These are phyloP conservation scores for Oryzias curvinotus DNA, from an alignment of 2,113 vertebrate genomes.

Conservation along the genomic window DNA sequence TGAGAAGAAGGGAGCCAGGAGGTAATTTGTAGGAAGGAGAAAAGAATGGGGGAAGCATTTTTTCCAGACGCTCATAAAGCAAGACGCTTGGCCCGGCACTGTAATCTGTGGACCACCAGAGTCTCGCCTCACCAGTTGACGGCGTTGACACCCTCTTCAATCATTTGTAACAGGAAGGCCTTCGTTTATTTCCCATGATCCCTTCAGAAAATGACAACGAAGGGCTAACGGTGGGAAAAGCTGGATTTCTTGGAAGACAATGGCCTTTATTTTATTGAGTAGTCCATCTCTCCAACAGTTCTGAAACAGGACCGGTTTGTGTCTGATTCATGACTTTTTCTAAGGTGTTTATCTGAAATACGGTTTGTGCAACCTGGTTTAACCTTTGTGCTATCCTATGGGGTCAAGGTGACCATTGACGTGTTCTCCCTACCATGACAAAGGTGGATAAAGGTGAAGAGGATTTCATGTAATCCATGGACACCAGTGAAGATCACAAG, in stretches of 20 bases:
- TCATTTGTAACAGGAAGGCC: constrained; percentile 62
- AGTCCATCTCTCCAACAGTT: constrained; percentile 30
- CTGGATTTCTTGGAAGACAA: constrained; percentile 61
- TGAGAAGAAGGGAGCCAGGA: constrained; percentile 35
- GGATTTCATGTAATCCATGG: no score
- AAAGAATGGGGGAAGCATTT: constrained; percentile 48
- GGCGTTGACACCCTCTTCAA: constrained; percentile 65
- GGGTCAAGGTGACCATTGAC: no score
- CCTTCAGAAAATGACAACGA: constrained; percentile 41
- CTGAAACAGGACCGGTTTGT: background rate
- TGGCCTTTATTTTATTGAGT: constrained; percentile 39
- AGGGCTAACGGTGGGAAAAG: constrained; percentile 39
- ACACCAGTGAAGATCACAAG: no score
- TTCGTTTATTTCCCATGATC: constrained; percentile 70
- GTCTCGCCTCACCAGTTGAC: constrained; percentile 46
- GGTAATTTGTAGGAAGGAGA: constrained; percentile 70
- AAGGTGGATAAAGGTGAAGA: no score
- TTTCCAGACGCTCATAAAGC: constrained; percentile 60
- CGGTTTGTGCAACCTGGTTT: background rate
- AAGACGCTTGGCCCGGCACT: constrained; percentile 54
- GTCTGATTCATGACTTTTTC: constrained; percentile 12
- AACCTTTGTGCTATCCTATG: no score
- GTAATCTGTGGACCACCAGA: constrained; percentile 59
- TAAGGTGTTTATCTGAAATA: constrained; percentile 32
- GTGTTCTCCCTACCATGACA: no score